Conservation (phyloP, 2,888 invertebrate genomes). For the Leptopilina myrica region DNA sequence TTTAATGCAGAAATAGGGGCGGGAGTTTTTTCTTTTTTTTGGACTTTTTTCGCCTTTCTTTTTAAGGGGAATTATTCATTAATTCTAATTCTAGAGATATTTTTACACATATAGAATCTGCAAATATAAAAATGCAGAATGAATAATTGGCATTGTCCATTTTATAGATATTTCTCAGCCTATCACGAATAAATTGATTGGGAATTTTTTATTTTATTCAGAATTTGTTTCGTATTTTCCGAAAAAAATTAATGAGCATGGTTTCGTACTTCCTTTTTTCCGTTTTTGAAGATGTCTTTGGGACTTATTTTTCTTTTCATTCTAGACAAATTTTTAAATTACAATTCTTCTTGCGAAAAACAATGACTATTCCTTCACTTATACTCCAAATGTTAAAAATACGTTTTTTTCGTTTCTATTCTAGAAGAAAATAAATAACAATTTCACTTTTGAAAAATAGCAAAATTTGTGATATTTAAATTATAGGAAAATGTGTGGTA, state of each 20-base stretch:
- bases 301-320: neutral
- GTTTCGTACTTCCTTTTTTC: neutral
- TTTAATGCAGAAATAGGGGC: neutral
- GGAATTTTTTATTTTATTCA: neutral
- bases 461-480: neutral
- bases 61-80: constrained; percentile 2
- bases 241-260: neutral
- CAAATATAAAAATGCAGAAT: neutral
- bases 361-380: no score
- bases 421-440: neutral
- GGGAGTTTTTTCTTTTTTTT: no score
- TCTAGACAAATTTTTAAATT: neutral
- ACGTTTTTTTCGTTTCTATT: neutral
- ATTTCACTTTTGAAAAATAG: neutral
- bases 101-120: neutral
- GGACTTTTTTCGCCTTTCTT: neutral
- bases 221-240: neutral
- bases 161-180: neutral
- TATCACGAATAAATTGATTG: neutral
- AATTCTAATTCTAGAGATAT: neutral
- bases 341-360: neutral
- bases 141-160: constrained; percentile 27
- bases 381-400: no score
- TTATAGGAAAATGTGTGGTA: neutral
- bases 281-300: no score